A percentile compares a stretch with the other conserved stretches of the same genome.
Evolutionary conservation across 2,888 invertebrate species (phyloP).

Genomic region (Macrostomum cliftonense): DNA sequence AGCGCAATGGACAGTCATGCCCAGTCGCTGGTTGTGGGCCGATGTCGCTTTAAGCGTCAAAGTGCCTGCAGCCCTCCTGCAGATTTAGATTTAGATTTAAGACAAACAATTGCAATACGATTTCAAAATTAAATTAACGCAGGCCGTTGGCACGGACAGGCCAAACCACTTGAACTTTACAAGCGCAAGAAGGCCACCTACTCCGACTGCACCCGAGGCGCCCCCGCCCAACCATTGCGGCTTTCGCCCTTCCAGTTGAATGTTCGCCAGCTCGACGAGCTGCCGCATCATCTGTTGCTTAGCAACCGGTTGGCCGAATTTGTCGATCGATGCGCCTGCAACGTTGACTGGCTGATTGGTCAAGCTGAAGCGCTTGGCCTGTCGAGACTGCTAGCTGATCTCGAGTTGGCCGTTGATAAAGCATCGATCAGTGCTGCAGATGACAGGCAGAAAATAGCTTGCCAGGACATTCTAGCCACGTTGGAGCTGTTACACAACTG

Average conservation of each 20-base stretch:
- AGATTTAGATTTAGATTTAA: too few relatives aligned
- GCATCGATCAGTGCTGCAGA: not conserved
- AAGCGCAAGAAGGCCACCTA: constrained; percentile 22
- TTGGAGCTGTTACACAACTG: not conserved
- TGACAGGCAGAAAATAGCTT: not conserved
- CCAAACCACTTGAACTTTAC: constrained; percentile 19
- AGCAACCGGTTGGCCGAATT: constrained; percentile 15
- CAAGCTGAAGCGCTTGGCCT: not conserved
- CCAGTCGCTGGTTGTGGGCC: too few relatives aligned
- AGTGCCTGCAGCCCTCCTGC: too few relatives aligned
- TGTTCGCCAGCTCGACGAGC: constrained; percentile 18
- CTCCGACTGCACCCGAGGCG: constrained; percentile 17
- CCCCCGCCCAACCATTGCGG: constrained; percentile 17
- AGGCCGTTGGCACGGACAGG: constrained; percentile 16
- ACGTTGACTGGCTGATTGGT: constrained; percentile 1
- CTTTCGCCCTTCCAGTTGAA: constrained; percentile 13
- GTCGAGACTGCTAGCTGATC: not conserved
- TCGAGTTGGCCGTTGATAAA: constrained; percentile 9
- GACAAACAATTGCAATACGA: too few relatives aligned
- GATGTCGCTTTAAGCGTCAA: too few relatives aligned
- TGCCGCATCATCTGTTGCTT: constrained; percentile 19
- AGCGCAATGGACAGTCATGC: too few relatives aligned
- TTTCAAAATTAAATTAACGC: too few relatives aligned
- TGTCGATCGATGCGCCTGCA: not conserved
- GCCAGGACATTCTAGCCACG: not conserved